Evolutionary conservation across 1,140 invertebrate genomes (phyloP).

Genomic region (Meloidogyne chitwoodi): DNA sequence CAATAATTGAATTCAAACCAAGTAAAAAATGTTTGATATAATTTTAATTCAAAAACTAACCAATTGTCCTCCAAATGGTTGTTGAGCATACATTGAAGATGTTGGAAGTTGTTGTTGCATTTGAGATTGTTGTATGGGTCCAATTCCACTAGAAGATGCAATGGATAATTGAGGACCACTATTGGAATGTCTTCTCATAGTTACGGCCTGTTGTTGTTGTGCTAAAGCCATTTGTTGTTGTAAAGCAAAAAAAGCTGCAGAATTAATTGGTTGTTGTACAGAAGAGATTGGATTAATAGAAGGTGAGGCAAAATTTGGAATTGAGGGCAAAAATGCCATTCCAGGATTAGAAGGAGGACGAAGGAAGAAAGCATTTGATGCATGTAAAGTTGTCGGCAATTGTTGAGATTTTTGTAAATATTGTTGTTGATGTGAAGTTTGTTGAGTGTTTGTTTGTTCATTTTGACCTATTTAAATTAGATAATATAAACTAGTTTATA

Average conservation of each 20-base stretch:
- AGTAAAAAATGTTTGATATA: too few species aligned
- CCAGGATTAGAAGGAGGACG: background rate
- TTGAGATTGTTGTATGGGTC: background rate
- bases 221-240: background rate
- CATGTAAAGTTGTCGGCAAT: background rate
- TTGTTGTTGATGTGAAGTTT: background rate
- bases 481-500: too few species aligned
- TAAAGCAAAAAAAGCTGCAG: background rate
- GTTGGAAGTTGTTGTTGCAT: constrained; percentile 2
- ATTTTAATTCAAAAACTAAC: background rate
- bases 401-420: background rate
- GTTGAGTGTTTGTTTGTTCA: background rate
- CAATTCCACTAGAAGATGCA: background rate
- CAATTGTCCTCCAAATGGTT: background rate
- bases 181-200: background rate
- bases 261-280: background rate
- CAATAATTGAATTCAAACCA: too few species aligned
- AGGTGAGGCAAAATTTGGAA: background rate
- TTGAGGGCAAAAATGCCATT: background rate
- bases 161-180: background rate
- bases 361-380: background rate
- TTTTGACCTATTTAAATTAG: background rate
- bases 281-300: background rate
- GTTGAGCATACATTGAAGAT: background rate
- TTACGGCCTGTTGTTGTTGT: background rate